phyloP scores from a whole-genome alignment of 2,113 vertebrate genomes.

The Ceuthmochares aereus region DNA sequence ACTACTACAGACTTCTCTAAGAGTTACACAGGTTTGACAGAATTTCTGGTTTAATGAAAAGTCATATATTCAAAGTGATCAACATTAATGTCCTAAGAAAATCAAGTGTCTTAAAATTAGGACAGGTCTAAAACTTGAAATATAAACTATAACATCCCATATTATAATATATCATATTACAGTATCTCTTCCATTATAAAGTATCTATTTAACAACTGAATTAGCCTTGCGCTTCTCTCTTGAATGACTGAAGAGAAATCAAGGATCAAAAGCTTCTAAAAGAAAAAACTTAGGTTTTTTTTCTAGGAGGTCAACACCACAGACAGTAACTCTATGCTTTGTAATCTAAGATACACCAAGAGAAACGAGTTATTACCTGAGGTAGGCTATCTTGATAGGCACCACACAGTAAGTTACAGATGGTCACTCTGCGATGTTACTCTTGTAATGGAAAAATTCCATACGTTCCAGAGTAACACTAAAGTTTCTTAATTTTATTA shows the following conservation, averaged over 20 bases:
- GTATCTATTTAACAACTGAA: neutral
- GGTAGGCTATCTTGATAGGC: accelerated
- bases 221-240: neutral
- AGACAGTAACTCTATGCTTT: neutral
- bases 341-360: neutral
- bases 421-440: neutral
- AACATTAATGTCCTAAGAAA: neutral
- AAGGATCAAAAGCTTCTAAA: neutral
- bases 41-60: neutral
- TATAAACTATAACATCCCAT: neutral
- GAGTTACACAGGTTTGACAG: neutral
- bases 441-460: neutral
- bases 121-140: neutral
- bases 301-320: neutral
- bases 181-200: neutral
- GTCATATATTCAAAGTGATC: neutral
- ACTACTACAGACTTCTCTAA: neutral
- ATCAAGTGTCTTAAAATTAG: neutral
- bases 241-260: neutral
- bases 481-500: neutral
- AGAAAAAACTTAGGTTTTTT: neutral
- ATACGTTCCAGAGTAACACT: neutral
- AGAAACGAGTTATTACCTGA: neutral
- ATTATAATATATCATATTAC: neutral
- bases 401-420: neutral